Base-by-base conservation (phyloP, 2,888 invertebrate species). In the Leuctra nigra region DNA sequence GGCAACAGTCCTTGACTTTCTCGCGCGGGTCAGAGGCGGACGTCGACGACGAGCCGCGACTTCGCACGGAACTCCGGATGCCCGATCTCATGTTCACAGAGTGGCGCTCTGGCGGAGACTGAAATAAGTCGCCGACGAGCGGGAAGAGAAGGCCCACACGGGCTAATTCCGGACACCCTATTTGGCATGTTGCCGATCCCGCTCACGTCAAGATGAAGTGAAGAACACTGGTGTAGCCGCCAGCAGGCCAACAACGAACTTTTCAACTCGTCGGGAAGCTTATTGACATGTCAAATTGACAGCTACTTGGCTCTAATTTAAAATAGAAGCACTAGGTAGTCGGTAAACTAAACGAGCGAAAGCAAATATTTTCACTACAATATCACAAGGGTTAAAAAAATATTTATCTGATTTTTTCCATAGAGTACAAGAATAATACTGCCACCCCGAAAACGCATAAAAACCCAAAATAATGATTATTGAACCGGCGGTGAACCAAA, bases 1-100 rank as follows among this genome's bases (percentile, higher is more conserved):
- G 79, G 66, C 87, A 87, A 69, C 90, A 92, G 68, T 90, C 87
- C 71, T 89, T 90, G 56, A 91, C 80, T 67, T 84, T 86, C 67
- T 87, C 87, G 29, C 83, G 75, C 0, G 86, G 82, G 65, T 86
- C 84, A 66, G 79, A 63, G 3, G 64, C 64, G 0, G 84, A 81
- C 1, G 85, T 82, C 0, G 85, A 85, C 24, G 83, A 84, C 36
- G 77, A 75, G 48, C 74, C 75, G 22, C 73, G 69, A 64, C 84
- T 84, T 59, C 81, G 74, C 68, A 81, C 72, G 14, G 84, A 84
- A 55, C 80, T 79, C 68, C 85, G 61, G 18, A 58, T 41, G 16
- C 48, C 56, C 35, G 57, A 25, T 25, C 46, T 36, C 18, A 50
- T 50, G 35, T 11, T 20, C 18, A 11, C 50, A n/a, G 18, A 4